Evolutionary conservation across 1,140 invertebrate species (phyloP), one percentile per base, ranked within the genome.

Genomic region (Phortica variegata): DNA sequence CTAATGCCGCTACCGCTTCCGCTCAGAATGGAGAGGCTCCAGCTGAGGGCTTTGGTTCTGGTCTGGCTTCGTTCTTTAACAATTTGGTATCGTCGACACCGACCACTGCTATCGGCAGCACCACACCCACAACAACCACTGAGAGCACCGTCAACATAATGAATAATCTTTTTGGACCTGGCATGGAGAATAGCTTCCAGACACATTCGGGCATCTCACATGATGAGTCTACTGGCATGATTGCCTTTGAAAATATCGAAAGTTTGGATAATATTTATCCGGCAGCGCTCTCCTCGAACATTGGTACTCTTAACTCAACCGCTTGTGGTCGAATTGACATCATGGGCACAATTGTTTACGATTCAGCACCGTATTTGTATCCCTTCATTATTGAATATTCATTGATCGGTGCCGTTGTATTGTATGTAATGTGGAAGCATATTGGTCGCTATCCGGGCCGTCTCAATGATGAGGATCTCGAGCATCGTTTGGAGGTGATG

Each of bases 321-420:
- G 81, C 81, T 17, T 93, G 90, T 70, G 90, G 87, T 47, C 81
- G 91, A 10, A 83, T 87, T 38, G 91, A 93, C 65, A 93, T 94
- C 54, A 95, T 96, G 92, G 93, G 92, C 23, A 92, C 86, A 12
- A 93, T 95, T 50, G 90, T 94, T 0, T 85, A 90, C 54, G 90
- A 94, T 65, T 89, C 91, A 2, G 90, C 91, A 4, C 93, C 93
- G 1, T 97, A 94, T 75, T 80, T 97, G 16, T 97, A 92, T 78
- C 95, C 94, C 1, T 95, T 95, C 75, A 97, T 97, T 56, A 94
- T 98, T 62, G 93, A 98, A 75, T 98, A 97, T 77, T 95, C 93
- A 49, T 79, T 98, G 36, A 97, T 98, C 71, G 94, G 93, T 15
- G 95, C 95, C 17, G 94, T 95, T 40, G 92, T 98, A 17, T 88